phyloP scores from a whole-genome alignment of 2,888 invertebrate genomes.

The Callinectes sapidus region DNA sequence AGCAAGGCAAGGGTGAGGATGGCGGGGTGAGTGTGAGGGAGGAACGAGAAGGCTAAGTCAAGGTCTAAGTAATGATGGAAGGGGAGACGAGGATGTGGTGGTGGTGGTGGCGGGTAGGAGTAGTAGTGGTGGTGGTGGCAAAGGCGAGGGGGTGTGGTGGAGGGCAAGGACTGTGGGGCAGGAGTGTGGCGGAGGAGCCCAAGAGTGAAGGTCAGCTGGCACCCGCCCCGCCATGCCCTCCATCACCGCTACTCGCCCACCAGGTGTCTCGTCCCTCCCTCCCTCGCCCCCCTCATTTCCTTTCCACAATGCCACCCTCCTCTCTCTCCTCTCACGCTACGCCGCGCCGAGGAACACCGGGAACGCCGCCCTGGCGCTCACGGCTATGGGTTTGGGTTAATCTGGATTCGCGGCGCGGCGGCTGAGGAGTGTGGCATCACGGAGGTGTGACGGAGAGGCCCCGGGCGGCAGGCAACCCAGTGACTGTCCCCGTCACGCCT shows the following conservation, averaged over 20 bases:
- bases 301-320: neutral
- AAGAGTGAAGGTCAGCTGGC: slow-evolving; percentile 60
- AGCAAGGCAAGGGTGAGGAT: neutral
- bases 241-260: slow-evolving; percentile 54
- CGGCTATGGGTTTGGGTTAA: neutral
- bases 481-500: slow-evolving; percentile 29
- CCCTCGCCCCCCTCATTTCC: neutral
- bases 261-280: slow-evolving; percentile 39
- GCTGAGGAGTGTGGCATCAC: slow-evolving; percentile 10
- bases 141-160: slow-evolving; percentile 6
- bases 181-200: slow-evolving; percentile 38
- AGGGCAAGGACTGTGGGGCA: slow-evolving; percentile 38
- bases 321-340: slow-evolving; percentile 21
- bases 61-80: slow-evolving; percentile 26
- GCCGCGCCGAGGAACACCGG: neutral
- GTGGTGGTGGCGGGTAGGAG: neutral
- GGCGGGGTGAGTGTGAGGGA: slow-evolving; percentile 7
- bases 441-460: slow-evolving; percentile 16
- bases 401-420: slow-evolving; percentile 7
- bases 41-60: neutral
- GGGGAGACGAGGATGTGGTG: slow-evolving; percentile 9
- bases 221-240: slow-evolving; percentile 57
- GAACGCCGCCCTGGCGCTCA: slow-evolving; percentile 3
- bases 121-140: neutral
- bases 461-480: slow-evolving; percentile 11